Percentiles rank a stretch among this genome's conserved stretches.
Evolutionary conservation across 2,888 invertebrate species (phyloP).

Genomic region (Tuberolachnus salignus): DNA sequence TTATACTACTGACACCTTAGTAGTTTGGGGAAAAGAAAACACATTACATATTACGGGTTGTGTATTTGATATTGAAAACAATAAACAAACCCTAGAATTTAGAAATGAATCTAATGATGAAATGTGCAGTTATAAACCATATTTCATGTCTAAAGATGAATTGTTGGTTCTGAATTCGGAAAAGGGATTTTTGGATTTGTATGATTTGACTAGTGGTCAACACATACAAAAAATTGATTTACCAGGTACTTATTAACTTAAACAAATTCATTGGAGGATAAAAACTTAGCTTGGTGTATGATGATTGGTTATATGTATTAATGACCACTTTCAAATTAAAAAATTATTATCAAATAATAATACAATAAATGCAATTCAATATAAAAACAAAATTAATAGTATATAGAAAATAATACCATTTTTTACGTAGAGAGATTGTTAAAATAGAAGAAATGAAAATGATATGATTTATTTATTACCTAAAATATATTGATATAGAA

Average conservation of each 20-base stretch:
- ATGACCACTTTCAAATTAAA: no score
- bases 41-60: neutral
- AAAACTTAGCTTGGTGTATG: no score
- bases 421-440: no score
- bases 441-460: no score
- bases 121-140: slow-evolving; percentile 13
- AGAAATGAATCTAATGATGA: neutral
- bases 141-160: slow-evolving; percentile 41
- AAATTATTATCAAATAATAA: no score
- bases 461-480: no score
- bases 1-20: slow-evolving; percentile 12
- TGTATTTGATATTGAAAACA: slow-evolving; percentile 42
- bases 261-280: no score
- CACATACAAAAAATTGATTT: slow-evolving; percentile 7
- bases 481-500: no score
- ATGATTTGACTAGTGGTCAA: slow-evolving; percentile 30
- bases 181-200: slow-evolving; percentile 31
- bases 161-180: slow-evolving; percentile 40
- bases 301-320: no score
- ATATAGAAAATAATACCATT: no score
- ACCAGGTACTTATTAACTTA: slow-evolving; percentile 11
- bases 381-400: no score
- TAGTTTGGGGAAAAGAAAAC: slow-evolving; percentile 47
- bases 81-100: neutral
- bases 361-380: no score